Percentiles rank a stretch among this genome's conserved stretches.
These are phyloP conservation scores for Stegana nigrithorax DNA, from an alignment of 2,888 invertebrate genomes.

Conservation along the genomic window DNA sequence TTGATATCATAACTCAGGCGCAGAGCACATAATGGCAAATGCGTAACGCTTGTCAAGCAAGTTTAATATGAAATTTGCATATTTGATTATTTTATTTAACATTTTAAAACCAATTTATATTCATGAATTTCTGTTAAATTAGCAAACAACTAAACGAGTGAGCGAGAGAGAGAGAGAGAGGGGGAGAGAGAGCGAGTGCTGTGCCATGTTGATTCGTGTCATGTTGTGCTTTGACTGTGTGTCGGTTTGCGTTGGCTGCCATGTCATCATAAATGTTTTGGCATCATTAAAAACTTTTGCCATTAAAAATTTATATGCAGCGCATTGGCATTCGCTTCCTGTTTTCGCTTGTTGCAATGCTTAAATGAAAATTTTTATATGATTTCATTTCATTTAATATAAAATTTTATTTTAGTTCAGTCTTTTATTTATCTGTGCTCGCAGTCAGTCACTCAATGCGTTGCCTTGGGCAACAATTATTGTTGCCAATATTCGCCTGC, in stretches of 20 bases:
- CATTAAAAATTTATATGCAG: slow-evolving; percentile 16
- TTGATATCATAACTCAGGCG: slow-evolving; percentile 6
- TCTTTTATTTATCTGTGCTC: not conserved
- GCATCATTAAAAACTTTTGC: slow-evolving; percentile 31
- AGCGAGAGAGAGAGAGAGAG: not conserved
- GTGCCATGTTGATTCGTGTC: not conserved
- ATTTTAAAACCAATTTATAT: slow-evolving; percentile 53
- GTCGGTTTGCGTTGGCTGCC: not conserved
- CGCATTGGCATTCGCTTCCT: not conserved
- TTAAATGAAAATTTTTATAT: too few species aligned
- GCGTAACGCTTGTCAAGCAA: not conserved
- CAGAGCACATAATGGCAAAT: not conserved
- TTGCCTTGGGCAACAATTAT: not conserved
- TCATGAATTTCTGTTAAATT: slow-evolving; percentile 52
- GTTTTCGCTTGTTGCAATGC: too few species aligned
- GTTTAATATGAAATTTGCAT: slow-evolving; percentile 43
- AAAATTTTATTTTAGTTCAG: too few species aligned
- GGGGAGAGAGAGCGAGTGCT: not conserved
- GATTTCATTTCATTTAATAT: too few species aligned
- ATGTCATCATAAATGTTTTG: slow-evolving; percentile 33
- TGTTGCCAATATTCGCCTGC: not conserved
- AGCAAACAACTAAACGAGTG: slow-evolving; percentile 24
- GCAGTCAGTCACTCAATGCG: too few species aligned
- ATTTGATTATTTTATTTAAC: slow-evolving; percentile 54
- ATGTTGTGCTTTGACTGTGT: not conserved